Evolutionary conservation across 2,797 vertebrate genomes (phyloP), one percentile per base, ranked within the genome.

Genomic region (Linurgus olivaceus): DNA sequence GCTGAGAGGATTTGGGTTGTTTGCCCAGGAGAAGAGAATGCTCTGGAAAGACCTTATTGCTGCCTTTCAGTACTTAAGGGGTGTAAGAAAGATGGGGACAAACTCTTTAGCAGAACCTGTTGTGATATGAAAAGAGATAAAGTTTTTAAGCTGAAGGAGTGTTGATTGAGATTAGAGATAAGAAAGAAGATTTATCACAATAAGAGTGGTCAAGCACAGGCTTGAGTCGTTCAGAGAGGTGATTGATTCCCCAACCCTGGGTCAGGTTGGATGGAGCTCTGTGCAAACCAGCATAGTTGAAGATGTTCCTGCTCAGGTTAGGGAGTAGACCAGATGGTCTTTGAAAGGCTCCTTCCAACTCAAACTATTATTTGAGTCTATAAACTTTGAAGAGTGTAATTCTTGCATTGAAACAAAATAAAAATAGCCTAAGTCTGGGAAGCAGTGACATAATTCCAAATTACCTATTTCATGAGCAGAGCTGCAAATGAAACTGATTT

Each of bases 221-320:
- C 54, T 17, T 5, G 52, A 17, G 17, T 59, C 0, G 0, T 19
- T 37, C 40, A 35, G 35, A 54, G 26, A 54, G 10, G 47, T 48
- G 26, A 15, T 10, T 61, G 16, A 67, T 28, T 54, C 21, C 26
- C 23, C 31, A 75, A 17, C 4, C 31, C 54, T 42, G 10, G 47
- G 21, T 54, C 33, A 52, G 11, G 47, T 19, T 67, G 40, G 47
- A 48, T 23, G 10, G 20, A 47, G 35, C 13, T 59, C 25, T 54
- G 15, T 61, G 18, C 47, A 54, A 24, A 7, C 6, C 31, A 11
- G 48, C 28, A 14, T 35, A 14, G 21, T 37, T 68, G 42, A 54
- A 38, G 66, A 61, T n/a, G 6, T 7, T 67, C 40, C 31, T 55
- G 26, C 12, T 68, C 9, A 28, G 23, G 15, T 17, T 45, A n/a